Evolutionary conservation across 2,113 vertebrate genomes (phyloP), one percentile per base, ranked within the genome.

Genomic region (Donacobius atricapilla): DNA sequence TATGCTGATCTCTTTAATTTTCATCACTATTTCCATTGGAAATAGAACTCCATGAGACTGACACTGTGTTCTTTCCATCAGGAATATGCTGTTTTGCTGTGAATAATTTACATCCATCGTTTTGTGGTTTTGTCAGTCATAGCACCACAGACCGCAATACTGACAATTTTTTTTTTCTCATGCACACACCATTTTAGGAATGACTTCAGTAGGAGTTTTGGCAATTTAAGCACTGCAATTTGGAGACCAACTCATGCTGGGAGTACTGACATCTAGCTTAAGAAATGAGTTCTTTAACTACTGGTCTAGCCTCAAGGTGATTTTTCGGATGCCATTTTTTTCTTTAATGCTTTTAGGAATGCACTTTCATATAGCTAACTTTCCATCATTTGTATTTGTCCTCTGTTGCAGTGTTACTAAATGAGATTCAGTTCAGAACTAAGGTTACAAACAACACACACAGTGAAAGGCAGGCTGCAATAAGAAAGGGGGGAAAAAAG

Each of bases 341-440:
- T 28, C 44, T 64, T 64, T 47, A 48, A 47, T 83, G 71, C 50
- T 95, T 93, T 87, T 79, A 92, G 50, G 45, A 89, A 85, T 54
- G 50, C 39, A 37, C 88, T 92, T 86, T 48, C 45, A 76, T 54
- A 57, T 28, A 87, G 53, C 44, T 65, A 85, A 65, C 45, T 91
- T 92, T 68, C 63, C 65, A 77, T 57, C 56, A 83, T 89, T 87
- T 83, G 24, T 90, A 78, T 93, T 83, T 87, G 65, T 66, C 63
- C 53, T 57, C 45, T 95, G 77, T 83, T 85, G 53, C 79, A 86
- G n/a, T 21, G 21, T 37, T 68, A 75, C 42, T 60, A 88, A 93
- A 94, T 80, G 75, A 94, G 69, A 93, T 95, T 90, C 94, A 84
- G 58, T 42, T 87, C 56, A 90, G 56, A 95, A 51, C 39, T 77